Evolutionary conservation across 1,140 invertebrate genomes (phyloP), one percentile per base, ranked within the genome.

Genomic region (Ditylenchus dipsaci): DNA sequence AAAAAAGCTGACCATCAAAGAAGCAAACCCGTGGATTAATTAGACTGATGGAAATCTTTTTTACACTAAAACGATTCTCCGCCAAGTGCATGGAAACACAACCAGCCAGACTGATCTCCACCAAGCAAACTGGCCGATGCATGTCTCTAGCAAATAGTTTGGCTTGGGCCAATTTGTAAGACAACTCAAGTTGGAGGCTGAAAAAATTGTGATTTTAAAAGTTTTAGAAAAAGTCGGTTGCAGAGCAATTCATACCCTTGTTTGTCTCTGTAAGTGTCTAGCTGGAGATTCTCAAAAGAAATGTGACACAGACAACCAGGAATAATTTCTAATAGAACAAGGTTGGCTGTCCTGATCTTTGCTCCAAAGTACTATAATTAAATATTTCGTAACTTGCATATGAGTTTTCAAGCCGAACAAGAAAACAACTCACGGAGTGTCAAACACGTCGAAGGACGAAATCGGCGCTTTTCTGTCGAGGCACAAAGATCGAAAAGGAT

Each of bases 281-380:
- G 53, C 1, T 71, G 67, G 19, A 84, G 65, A 59, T 81, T 76
- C 30, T 83, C 78, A n/a, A 80, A 69, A 23, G 82, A 76, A n/a
- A 84, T 64, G 65, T 84, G 84, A 1, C 84, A 69, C 45, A 85
- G 59, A 69, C 83, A 83, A 33, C 80, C 80, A 0, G 79, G 79
- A 11, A 84, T 70, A 69, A 80, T 77, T 49, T 84, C 84, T 21
- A 85, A 67, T n/a, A 84, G 65, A 67, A 84, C 82, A 42, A 85
- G 72, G n/a, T 82, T 79, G 15, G 84, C 67, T 17, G 83, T 79
- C 8, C 79, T 72, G 13, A 84, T 66, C 21, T 76, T 69, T 13
- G 82, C 42, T 8, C 81, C 83, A 63, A 78, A 42, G 65, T 82
- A 83, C 74, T 84, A 73, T 23, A 83, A 73, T 47, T 23, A 11